phyloP scores from a whole-genome alignment of 2,797 vertebrate genomes.

The Sebastes paucispinis region DNA sequence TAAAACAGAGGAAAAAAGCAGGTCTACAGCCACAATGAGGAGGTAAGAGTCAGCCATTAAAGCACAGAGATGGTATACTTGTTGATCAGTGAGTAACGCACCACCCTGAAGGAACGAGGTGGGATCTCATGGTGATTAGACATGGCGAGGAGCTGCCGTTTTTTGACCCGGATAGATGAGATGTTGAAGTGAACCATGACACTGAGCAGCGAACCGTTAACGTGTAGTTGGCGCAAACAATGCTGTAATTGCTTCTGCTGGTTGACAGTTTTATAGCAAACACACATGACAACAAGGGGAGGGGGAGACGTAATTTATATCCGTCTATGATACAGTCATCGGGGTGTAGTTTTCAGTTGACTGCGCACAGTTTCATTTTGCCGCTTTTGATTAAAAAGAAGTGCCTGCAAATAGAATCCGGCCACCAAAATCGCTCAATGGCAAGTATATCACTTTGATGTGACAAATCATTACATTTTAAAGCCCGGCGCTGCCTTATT shows the following conservation, averaged over 20 bases:
- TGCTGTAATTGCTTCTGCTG: constrained; percentile 61
- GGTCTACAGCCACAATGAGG: constrained; percentile 26
- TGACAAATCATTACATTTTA: constrained; percentile 50
- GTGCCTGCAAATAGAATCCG: constrained; percentile 32
- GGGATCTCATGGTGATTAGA: constrained; percentile 35
- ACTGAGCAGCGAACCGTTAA: constrained; percentile 36
- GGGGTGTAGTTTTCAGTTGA: constrained; percentile 48
- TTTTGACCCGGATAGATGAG: constrained; percentile 52
- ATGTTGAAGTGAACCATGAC: constrained; percentile 43
- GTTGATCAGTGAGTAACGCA: constrained; percentile 22
- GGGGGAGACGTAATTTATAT: constrained; percentile 50
- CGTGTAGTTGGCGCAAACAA: constrained; percentile 36
- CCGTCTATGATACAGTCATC: constrained; percentile 39
- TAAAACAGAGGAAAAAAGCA: constrained; percentile 38
- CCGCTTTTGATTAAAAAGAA: constrained; percentile 62
- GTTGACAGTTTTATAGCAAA: constrained; percentile 71
- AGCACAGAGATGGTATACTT: constrained; percentile 26
- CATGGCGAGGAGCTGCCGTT: not conserved
- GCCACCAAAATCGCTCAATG: constrained; percentile 28
- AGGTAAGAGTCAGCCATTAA: constrained; percentile 12
- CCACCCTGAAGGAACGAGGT: not conserved
- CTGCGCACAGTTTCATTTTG: constrained; percentile 43
- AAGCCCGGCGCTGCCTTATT: not conserved
- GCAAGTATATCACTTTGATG: constrained; percentile 49
- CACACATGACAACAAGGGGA: constrained; percentile 44